A percentile compares a stretch with the other conserved stretches of the same genome.
Conservation (phyloP, 2,113 vertebrate species). For the Trichomycterus rosablanca region DNA sequence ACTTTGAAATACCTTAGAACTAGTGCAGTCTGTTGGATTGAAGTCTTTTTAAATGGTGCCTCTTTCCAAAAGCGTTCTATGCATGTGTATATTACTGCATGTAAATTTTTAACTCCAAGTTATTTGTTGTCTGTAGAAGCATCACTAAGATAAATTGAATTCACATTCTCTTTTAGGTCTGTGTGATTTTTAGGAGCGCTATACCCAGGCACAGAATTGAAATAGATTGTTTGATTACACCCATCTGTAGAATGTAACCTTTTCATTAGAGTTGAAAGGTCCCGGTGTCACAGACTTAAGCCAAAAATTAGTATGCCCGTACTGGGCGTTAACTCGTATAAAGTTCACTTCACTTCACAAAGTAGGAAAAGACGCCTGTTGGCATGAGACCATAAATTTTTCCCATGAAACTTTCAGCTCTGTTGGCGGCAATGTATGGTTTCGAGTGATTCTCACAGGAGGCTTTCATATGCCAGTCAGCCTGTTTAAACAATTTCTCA, state of each 20-base stretch:
- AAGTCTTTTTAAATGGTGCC: too few species aligned
- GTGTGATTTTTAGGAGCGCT: slow-evolving; percentile 13
- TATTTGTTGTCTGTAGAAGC: not conserved
- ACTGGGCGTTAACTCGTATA: slow-evolving; percentile 55
- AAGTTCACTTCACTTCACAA: slow-evolving; percentile 49
- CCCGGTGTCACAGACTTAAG: slow-evolving; percentile 47
- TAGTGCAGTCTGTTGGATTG: too few species aligned
- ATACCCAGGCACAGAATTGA: slow-evolving; percentile 23
- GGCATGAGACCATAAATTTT: slow-evolving; percentile 46
- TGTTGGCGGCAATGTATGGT: slow-evolving; percentile 51
- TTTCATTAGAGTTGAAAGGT: slow-evolving; percentile 48
- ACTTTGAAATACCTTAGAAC: too few species aligned
- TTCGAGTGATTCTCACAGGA: slow-evolving; percentile 37
- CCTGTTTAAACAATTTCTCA: slow-evolving; percentile 51
- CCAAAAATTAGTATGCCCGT: slow-evolving; percentile 44
- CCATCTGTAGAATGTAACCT: slow-evolving; percentile 39
- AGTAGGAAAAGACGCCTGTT: slow-evolving; percentile 46
- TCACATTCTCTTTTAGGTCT: slow-evolving; percentile 10
- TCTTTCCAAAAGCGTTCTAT: too few species aligned
- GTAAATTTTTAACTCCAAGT: not conserved
- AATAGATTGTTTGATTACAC: slow-evolving; percentile 48
- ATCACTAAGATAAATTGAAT: slow-evolving; percentile 5
- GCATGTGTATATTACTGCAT: too few species aligned
- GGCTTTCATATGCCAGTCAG: slow-evolving; percentile 50
- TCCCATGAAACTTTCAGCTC: slow-evolving; percentile 46